These are phyloP conservation scores for Corythaeola cristata DNA, from an alignment of 2,113 vertebrate species.

Conservation along the genomic window DNA sequence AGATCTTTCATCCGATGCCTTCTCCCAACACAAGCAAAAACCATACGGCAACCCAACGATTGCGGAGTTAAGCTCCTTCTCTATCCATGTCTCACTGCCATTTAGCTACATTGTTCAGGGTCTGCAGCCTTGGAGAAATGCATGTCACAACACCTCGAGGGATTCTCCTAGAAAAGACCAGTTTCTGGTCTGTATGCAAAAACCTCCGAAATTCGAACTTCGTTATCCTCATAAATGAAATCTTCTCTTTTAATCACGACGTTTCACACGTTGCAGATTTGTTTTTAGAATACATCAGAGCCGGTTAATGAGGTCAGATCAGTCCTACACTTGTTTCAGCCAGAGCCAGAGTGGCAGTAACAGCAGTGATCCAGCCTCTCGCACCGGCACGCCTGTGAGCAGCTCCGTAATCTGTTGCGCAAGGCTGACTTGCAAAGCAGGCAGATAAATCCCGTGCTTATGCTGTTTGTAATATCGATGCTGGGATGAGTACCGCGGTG, in stretches of 20 bases:
- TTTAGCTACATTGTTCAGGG: rapidly evolving
- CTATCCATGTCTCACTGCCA: background rate
- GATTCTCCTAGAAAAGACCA: background rate
- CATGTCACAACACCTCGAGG: background rate
- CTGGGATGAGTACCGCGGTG: background rate
- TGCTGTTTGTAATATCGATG: background rate
- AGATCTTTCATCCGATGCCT: background rate
- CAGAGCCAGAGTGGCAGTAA: background rate
- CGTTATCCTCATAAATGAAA: background rate
- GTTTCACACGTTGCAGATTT: background rate
- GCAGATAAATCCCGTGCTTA: background rate
- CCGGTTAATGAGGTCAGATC: background rate
- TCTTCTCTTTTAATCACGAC: background rate
- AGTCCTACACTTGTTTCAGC: background rate
- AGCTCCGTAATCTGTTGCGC: background rate
- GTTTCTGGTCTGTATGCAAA: background rate
- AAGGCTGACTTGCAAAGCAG: background rate
- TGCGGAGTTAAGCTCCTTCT: background rate
- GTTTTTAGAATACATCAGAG: background rate
- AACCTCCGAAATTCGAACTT: background rate
- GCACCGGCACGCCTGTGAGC: background rate
- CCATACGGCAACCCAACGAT: rapidly evolving
- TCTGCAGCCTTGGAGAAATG: background rate
- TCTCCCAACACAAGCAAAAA: background rate
- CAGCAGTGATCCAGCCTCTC: background rate